A percentile compares a stretch with the other conserved stretches of the same genome.
phyloP scores from a whole-genome alignment of 2,113 vertebrate species.

The Thalassarche chlororhynchos region DNA sequence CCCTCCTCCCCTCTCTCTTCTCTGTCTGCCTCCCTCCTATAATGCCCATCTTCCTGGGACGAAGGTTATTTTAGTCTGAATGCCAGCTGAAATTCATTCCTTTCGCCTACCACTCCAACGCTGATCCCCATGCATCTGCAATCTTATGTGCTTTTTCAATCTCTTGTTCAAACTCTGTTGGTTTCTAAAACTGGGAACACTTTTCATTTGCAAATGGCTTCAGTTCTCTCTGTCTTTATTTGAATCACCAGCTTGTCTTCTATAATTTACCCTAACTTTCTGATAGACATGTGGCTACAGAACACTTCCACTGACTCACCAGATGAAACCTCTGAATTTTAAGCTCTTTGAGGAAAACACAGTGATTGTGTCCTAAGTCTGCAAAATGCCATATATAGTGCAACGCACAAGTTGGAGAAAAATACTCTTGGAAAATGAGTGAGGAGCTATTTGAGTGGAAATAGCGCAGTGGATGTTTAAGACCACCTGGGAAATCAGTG shows the following conservation, averaged over 20 bases:
- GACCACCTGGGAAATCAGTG: constrained; percentile 25
- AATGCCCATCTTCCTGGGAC: not conserved
- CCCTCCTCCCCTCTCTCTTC: not conserved
- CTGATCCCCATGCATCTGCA: not conserved
- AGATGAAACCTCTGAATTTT: not conserved
- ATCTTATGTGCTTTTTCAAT: not conserved
- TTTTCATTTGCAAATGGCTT: constrained; percentile 43
- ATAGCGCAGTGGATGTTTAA: not conserved
- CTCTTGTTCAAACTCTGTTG: not conserved
- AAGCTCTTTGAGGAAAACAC: not conserved
- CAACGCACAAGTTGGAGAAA: not conserved
- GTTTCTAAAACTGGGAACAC: constrained; percentile 39
- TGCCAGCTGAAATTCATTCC: not conserved
- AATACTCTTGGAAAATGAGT: constrained; percentile 3
- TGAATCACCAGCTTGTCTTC: not conserved
- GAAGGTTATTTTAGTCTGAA: constrained; percentile 18
- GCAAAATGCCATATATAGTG: not conserved
- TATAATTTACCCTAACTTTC: not conserved
- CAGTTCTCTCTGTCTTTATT: not conserved
- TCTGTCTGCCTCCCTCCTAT: not conserved
- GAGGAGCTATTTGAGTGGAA: not conserved
- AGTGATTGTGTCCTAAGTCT: not conserved
- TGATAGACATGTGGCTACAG: not conserved
- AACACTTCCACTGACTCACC: constrained; percentile 10
- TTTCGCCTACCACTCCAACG: not conserved